phyloP scores from a whole-genome alignment of 2,888 invertebrate genomes.

The Rotaria socialis region DNA sequence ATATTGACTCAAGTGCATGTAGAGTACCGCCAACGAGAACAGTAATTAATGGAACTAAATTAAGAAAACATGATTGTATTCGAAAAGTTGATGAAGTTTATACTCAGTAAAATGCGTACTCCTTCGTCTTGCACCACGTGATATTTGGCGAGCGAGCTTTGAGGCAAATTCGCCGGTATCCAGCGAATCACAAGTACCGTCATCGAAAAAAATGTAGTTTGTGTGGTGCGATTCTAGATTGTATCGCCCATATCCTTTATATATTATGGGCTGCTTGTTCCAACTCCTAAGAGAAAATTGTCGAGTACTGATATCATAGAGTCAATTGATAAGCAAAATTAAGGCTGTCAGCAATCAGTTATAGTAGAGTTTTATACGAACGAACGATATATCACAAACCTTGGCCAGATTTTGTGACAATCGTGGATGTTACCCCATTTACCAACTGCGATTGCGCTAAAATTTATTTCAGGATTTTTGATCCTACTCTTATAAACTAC shows the following conservation, averaged over 20 bases:
- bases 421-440: background rate
- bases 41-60: slow-evolving; percentile 12
- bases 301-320: too few species aligned
- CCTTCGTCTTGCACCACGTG: background rate
- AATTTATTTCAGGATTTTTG: background rate
- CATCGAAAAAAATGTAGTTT: background rate
- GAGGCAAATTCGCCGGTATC: background rate
- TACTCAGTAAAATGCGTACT: background rate
- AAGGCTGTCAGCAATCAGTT: background rate
- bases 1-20: background rate
- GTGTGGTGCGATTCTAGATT: background rate
- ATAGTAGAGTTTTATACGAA: background rate
- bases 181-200: background rate
- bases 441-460: background rate
- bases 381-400: background rate
- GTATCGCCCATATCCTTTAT: background rate
- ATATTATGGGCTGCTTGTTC: background rate
- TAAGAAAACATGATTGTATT: background rate
- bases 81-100: background rate
- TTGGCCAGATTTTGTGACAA: background rate
- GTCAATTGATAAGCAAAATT: background rate
- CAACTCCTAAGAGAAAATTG: background rate
- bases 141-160: background rate
- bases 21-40: background rate
- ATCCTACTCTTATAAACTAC: background rate